Evolutionary conservation across 2,888 invertebrate genomes (phyloP), one percentile per base, ranked within the genome.

Genomic region (Drosophila ustulata): DNA sequence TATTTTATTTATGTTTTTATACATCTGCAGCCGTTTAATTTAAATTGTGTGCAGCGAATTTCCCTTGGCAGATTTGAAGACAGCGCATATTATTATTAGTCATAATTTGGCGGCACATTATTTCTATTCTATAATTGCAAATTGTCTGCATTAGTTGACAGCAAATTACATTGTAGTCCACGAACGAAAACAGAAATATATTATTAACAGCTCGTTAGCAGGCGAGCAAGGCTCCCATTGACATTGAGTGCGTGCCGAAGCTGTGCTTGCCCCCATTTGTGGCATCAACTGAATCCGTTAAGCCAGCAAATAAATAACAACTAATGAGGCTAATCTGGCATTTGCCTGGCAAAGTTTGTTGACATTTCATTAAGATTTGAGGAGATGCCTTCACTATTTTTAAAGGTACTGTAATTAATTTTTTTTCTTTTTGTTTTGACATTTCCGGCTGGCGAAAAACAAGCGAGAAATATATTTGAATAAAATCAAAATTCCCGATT

Each of bases 231-330:
- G 47, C 8, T 34, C 45, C 30, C 55, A 49, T 47, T 74, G 79
- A 61, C 81, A 82, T 84, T 84, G 81, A 80, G 71, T 70, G 70
- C 66, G 79, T 79, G 80, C 79, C 80, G 82, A 64, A 52, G 62
- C 52, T 55, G 66, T 50, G 32, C 9, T 23, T 57, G 56, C 46
- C 37, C 49, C 70, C 59, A 45, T 52, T 71, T 63, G 66, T 52
- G 47, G 71, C 71, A 71, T 56, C 57, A 62, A 46, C 47, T 23
- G 49, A 63, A 52, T 51, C 56, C 18, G 26, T 26, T 51, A 57
- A 55, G 50, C 49, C 5, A 3, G 30, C 32, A 45, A 55, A 57
- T 51, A 51, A 39, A 46, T 46, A 66, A 39, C 30, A 37, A 8
- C 39, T 25, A 55, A 69, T 9, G 25, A 34, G n/a, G 49, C 25